Evolutionary conservation across 2,797 vertebrate species (phyloP), one percentile per base, ranked within the genome.

Genomic region (Gallinago stenura): DNA sequence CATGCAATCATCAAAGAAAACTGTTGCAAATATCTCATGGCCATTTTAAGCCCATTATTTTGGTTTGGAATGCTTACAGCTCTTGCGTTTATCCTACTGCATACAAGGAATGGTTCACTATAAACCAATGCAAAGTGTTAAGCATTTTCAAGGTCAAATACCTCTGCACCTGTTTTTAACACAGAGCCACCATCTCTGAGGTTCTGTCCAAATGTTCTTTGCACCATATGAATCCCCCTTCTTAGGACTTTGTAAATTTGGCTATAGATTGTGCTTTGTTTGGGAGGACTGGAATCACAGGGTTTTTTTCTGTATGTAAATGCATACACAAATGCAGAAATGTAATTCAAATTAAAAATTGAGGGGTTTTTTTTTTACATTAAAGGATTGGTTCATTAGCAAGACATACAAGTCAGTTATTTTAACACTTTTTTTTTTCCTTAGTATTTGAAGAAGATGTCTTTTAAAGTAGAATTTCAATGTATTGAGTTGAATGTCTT

Each of bases 41-140:
- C 82, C 82, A 50, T 92, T 82, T 41, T 41, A 65, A 83, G 18
- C 33, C 24, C 25, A 6, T 93, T 75, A 15, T 86, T 94, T 90
- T 85, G 75, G 71, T 90, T 68, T 95, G 85, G 66, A 95, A 86
- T 78, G 71, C 31, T 84, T 70, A 8, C 39, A 79, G 51, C 45
- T 87, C 76, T 89, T 10, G 4, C 7, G 12, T 91, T 92, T 89
- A 64, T 84, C 61, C 62, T 61, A 25, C 17, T 65, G 31, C 54
- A 16, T 46, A 69, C 53, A 43, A 83, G 73, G 72, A 82, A 28
- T 20, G 53, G 41, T 92, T 91, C 39, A n/a, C 65, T 84, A 79
- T 64, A 91, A 95, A 91, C 7, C 30, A 85, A 90, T 80, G 64
- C 33, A 35, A 39, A 66, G 14, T 56, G 56, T 84, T 88, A 58